phyloP scores from a whole-genome alignment of 2,888 invertebrate genomes.

The Lithophane socia region DNA sequence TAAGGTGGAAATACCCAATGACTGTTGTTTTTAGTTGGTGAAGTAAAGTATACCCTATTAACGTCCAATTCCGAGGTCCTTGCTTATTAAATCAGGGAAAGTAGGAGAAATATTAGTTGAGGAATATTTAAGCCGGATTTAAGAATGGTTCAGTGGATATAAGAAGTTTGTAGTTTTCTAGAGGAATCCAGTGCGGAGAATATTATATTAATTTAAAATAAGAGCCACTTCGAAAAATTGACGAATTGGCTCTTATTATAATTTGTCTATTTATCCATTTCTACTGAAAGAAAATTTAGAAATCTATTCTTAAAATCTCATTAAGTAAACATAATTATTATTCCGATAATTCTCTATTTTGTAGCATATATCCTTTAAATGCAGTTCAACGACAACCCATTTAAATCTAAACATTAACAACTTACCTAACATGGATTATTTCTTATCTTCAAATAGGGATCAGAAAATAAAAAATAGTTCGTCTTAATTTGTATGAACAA shows the following conservation, averaged over 20 bases:
- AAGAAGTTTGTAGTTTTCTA: neutral
- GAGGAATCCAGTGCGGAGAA: neutral
- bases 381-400: neutral
- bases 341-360: no score
- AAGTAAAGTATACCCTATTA: conserved; percentile 65
- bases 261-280: neutral
- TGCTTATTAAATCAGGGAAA: conserved; percentile 62
- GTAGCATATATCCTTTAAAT: neutral
- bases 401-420: neutral
- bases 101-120: conserved; percentile 49
- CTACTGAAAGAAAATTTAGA: neutral
- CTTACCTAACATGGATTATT: neutral
- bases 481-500: neutral
- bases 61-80: conserved; percentile 54
- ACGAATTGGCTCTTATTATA: no score
- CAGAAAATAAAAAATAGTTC: neutral
- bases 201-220: neutral
- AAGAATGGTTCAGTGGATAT: neutral
- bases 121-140: conserved; percentile 38
- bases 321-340: neutral
- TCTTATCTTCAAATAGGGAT: neutral
- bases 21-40: conserved; percentile 74
- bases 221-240: neutral
- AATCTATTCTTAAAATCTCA: neutral
- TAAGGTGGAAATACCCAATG: conserved; percentile 81